phyloP scores from a whole-genome alignment of 2,797 vertebrate genomes.

The Etheostoma perlongum region DNA sequence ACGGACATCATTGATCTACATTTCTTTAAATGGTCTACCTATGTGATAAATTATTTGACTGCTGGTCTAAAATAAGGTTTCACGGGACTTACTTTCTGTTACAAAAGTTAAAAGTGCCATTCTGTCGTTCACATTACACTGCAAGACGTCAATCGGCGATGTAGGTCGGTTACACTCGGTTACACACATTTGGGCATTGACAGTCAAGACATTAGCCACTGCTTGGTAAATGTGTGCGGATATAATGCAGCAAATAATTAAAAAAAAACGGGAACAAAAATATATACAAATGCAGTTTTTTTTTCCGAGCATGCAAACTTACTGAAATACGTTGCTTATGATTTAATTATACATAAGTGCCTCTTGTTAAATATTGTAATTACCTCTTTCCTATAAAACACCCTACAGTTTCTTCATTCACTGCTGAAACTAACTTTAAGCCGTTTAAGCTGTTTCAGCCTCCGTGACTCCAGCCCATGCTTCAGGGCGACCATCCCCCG shows the following conservation, averaged over 20 bases:
- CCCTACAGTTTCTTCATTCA: not conserved
- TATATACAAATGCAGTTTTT: not conserved
- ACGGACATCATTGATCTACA: not conserved
- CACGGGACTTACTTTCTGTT: not conserved
- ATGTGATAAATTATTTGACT: not conserved
- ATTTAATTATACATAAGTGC: not conserved
- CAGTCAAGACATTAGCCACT: not conserved
- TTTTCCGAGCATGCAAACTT: not conserved
- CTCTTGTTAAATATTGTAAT: not conserved
- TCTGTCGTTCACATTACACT: not conserved
- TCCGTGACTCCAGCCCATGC: not conserved
- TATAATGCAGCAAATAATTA: not conserved
- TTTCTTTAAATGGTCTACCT: not conserved
- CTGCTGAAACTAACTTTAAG: slow-evolving; percentile 43
- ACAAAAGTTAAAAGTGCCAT: not conserved
- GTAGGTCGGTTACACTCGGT: too few relatives aligned
- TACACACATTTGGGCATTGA: not conserved
- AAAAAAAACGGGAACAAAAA: not conserved
- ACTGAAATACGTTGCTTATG: not conserved
- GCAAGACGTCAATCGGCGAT: not conserved
- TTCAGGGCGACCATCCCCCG: slow-evolving; percentile 13
- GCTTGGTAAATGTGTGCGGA: not conserved
- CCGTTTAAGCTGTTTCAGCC: not conserved
- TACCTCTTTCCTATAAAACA: not conserved
- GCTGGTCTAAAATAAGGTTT: not conserved